phyloP scores from a whole-genome alignment of 2,888 invertebrate species.

The Platynereis dumerilii region DNA sequence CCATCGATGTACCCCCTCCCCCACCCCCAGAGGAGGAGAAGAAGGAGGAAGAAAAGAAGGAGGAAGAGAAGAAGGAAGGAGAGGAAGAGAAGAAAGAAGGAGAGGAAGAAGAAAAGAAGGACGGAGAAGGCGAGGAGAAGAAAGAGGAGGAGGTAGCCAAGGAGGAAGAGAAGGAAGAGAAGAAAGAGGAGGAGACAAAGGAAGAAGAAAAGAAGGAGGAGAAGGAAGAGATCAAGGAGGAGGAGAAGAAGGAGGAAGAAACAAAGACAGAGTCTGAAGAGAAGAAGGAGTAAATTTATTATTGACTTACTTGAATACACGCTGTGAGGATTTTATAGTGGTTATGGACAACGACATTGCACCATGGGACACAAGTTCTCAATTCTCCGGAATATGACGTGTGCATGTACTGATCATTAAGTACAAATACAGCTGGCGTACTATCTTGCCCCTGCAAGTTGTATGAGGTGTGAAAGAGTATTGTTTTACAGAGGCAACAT shows the following conservation, averaged over 20 bases:
- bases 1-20: conserved; percentile 45
- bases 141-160: conserved; percentile 29
- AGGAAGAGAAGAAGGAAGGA: conserved; percentile 19
- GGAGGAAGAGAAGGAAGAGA: conserved; percentile 24
- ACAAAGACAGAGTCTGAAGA: conserved; percentile 16
- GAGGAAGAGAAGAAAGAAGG: conserved; percentile 19
- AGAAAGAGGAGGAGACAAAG: conserved; percentile 26
- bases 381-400: too few relatives aligned
- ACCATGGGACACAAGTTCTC: too few relatives aligned
- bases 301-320: too few relatives aligned
- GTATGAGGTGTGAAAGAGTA: too few relatives aligned
- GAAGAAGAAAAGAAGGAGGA: conserved; percentile 20
- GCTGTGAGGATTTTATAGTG: too few relatives aligned
- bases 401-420: too few relatives aligned
- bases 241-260: conserved; percentile 26
- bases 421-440: too few relatives aligned
- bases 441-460: too few relatives aligned
- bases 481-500: too few relatives aligned
- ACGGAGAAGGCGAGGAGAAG: conserved; percentile 1
- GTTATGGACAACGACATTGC: too few relatives aligned
- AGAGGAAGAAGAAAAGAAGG: conserved; percentile 14
- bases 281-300: conserved; percentile 6
- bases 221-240: conserved; percentile 27
- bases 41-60: conserved; percentile 27
- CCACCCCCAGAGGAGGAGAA: conserved; percentile 39